These are phyloP conservation scores for Latrodectus geometricus DNA, from an alignment of 1,140 invertebrate genomes.

Conservation along the genomic window DNA sequence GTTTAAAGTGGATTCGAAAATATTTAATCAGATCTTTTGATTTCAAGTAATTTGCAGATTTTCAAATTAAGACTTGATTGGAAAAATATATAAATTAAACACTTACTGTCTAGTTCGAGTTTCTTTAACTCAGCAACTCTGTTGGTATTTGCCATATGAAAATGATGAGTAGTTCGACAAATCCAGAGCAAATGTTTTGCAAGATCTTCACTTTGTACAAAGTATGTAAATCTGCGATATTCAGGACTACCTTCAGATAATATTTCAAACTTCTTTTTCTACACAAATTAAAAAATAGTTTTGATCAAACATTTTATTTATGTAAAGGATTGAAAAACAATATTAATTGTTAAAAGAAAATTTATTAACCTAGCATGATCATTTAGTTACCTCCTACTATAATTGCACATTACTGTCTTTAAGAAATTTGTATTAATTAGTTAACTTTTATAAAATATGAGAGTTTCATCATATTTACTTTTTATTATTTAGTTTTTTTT, in stretches of 20 bases:
- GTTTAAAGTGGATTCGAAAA: no score
- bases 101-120: slow-evolving; percentile 80
- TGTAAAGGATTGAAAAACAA: neutral
- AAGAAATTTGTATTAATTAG: no score
- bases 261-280: slow-evolving; percentile 96
- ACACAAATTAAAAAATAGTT: slow-evolving; percentile 64
- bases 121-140: slow-evolving; percentile 82
- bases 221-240: slow-evolving; percentile 83
- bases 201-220: slow-evolving; percentile 90
- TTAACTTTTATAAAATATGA: no score
- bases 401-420: no score
- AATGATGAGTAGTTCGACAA: slow-evolving; percentile 92
- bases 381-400: neutral
- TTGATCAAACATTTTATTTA: neutral
- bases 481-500: no score
- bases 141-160: slow-evolving; percentile 90
- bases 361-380: neutral
- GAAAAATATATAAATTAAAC: neutral
- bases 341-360: neutral
- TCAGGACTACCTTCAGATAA: slow-evolving; percentile 80
- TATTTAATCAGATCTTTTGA: no score
- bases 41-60: neutral
- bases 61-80: neutral
- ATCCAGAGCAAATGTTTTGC: slow-evolving; percentile 88
- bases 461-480: no score